phyloP scores from a whole-genome alignment of 2,113 vertebrate species.

The Onychostoma macrolepis region DNA sequence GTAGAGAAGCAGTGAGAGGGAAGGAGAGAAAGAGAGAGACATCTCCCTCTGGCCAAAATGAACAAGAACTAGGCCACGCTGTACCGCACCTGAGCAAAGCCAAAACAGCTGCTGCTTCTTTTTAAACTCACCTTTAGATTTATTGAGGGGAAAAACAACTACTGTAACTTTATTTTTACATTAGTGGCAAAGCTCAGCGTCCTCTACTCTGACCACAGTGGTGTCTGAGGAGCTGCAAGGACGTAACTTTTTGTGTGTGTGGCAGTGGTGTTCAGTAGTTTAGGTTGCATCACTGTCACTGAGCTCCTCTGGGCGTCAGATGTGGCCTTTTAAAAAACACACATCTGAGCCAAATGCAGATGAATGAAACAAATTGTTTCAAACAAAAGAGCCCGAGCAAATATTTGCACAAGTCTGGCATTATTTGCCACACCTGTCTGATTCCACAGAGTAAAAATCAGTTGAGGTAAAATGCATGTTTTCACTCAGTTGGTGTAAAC shows the following conservation, averaged over 20 bases:
- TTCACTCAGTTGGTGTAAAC: not conserved
- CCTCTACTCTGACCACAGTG: not conserved
- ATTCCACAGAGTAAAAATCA: not conserved
- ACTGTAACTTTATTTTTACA: conserved; percentile 27
- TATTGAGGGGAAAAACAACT: conserved; percentile 1
- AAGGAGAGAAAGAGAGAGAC: not conserved
- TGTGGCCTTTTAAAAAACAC: not conserved
- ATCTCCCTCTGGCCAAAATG: conserved; percentile 30
- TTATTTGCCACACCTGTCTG: not conserved
- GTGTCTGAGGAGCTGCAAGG: not conserved
- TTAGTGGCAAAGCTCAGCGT: not conserved
- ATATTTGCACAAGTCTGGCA: not conserved
- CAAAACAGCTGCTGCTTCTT: conserved; percentile 48
- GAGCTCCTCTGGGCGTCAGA: not conserved
- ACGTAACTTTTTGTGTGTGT: not conserved
- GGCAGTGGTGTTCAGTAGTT: not conserved
- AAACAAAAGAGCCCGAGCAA: not conserved
- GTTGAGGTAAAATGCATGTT: not conserved
- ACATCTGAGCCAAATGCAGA: not conserved
- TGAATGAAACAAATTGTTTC: not conserved
- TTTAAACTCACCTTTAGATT: conserved; percentile 42
- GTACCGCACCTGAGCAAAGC: conserved; percentile 54
- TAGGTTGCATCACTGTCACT: not conserved
- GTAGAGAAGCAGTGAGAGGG: not conserved
- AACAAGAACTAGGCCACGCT: conserved; percentile 51